Conservation (phyloP, 2,113 vertebrate species). For the Siniperca knerii region DNA sequence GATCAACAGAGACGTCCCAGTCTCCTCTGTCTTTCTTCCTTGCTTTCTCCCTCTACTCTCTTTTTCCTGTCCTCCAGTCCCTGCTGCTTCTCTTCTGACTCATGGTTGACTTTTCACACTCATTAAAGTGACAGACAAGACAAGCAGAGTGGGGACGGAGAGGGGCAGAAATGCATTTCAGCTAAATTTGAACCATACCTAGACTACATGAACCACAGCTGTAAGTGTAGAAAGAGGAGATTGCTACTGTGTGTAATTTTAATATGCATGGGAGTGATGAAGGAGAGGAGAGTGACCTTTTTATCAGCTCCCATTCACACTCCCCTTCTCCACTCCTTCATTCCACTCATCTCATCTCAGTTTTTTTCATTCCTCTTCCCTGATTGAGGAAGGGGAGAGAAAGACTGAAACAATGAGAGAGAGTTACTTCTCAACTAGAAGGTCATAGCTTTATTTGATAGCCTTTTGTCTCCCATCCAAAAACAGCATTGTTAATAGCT, state of each 20-base stretch:
- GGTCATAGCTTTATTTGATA: conserved; percentile 72
- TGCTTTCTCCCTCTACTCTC: neutral
- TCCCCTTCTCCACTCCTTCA: conserved; percentile 29
- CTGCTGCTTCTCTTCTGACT: conserved; percentile 19
- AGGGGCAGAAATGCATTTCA: conserved; percentile 27
- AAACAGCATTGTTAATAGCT: conserved; percentile 75
- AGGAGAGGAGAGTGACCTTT: conserved; percentile 69
- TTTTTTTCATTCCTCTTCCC: conserved; percentile 42
- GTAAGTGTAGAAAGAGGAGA: conserved; percentile 20
- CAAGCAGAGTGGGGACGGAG: neutral
- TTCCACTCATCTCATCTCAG: conserved; percentile 39
- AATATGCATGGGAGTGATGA: conserved; percentile 50
- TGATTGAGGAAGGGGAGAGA: conserved; percentile 53
- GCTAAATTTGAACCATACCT: conserved; percentile 42
- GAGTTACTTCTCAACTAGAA: conserved; percentile 67
- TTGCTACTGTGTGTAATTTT: conserved; percentile 30
- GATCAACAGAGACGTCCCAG: conserved; percentile 50
- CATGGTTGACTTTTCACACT: conserved; percentile 36
- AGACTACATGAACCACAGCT: neutral
- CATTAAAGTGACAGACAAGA: conserved; percentile 65
- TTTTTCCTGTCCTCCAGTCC: conserved; percentile 23
- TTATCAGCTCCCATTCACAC: conserved; percentile 50
- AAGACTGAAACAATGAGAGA: conserved; percentile 38
- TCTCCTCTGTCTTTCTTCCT: conserved; percentile 17
- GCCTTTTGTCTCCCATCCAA: conserved; percentile 74